These are phyloP conservation scores for Zalophus californianus DNA, from an alignment of 2,797 vertebrate species.

Conservation along the genomic window DNA sequence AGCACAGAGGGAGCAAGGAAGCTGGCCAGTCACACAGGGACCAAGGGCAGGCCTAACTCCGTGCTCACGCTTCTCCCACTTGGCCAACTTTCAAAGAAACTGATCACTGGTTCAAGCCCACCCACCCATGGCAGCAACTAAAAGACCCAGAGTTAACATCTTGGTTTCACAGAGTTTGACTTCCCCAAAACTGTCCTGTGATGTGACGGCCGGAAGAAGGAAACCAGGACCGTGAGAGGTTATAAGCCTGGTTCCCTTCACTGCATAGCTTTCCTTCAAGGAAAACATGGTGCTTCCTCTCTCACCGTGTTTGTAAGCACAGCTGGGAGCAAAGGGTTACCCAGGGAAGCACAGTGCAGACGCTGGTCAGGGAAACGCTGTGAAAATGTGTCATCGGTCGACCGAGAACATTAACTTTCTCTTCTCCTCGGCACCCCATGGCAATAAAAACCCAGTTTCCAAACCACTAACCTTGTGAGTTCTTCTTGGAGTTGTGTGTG, in stretches of 20 bases:
- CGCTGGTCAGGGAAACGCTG: not conserved
- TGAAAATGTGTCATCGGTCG: not conserved
- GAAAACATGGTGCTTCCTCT: not conserved
- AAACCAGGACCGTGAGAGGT: not conserved
- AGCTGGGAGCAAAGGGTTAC: not conserved
- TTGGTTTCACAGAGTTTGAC: not conserved
- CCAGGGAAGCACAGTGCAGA: not conserved
- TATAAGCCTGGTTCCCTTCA: not conserved
- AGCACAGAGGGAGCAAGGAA: not conserved
- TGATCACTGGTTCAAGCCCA: not conserved
- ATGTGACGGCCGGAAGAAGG: not conserved
- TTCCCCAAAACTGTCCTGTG: not conserved
- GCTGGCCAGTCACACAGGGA: not conserved
- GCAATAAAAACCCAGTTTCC: not conserved
- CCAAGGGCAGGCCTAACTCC: not conserved
- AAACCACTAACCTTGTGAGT: conserved; percentile 93
- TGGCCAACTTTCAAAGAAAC: not conserved
- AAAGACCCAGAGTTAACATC: not conserved
- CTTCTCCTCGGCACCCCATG: not conserved
- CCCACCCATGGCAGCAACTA: not conserved
- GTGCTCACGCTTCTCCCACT: not conserved
- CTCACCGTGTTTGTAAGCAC: not conserved
- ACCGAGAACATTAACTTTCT: not conserved
- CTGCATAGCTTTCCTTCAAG: rapidly evolving
- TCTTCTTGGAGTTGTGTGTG: conserved; percentile 97